Evolutionary conservation across 2,113 vertebrate genomes (phyloP).

Genomic region (Megaceryle maxima): DNA sequence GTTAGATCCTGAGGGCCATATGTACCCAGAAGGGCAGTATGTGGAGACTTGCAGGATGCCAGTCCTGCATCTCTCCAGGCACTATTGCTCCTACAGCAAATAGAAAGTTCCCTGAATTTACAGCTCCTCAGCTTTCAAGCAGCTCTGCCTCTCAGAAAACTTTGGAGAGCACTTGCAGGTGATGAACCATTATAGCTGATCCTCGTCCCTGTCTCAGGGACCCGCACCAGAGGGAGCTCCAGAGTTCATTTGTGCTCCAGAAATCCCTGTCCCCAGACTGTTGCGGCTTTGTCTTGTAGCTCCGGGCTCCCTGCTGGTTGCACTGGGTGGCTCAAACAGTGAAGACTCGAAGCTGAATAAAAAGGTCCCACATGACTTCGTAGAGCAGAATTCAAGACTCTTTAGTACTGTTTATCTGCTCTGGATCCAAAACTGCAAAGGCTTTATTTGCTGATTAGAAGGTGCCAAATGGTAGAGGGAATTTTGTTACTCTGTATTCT

Average conservation of each 20-base stretch:
- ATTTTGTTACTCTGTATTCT: not conserved
- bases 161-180: not conserved
- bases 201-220: not conserved
- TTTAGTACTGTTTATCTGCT: not conserved
- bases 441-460: not conserved
- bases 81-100: not conserved
- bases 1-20: accelerated
- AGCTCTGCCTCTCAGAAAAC: not conserved
- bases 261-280: not conserved
- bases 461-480: not conserved
- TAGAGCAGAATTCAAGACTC: not conserved
- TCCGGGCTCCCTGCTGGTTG: not conserved
- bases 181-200: not conserved
- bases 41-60: not conserved
- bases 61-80: not conserved
- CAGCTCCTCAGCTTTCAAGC: not conserved
- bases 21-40: accelerated
- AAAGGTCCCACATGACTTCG: not conserved
- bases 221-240: not conserved
- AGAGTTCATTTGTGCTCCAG: not conserved
- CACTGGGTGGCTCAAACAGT: not conserved
- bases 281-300: not conserved
- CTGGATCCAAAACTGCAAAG: not conserved
- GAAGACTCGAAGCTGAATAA: not conserved
- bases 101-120: accelerated